These are phyloP conservation scores for Eucidaris tribuloides DNA, from an alignment of 35 echinoderm and acorn worm species.

Conservation along the genomic window DNA sequence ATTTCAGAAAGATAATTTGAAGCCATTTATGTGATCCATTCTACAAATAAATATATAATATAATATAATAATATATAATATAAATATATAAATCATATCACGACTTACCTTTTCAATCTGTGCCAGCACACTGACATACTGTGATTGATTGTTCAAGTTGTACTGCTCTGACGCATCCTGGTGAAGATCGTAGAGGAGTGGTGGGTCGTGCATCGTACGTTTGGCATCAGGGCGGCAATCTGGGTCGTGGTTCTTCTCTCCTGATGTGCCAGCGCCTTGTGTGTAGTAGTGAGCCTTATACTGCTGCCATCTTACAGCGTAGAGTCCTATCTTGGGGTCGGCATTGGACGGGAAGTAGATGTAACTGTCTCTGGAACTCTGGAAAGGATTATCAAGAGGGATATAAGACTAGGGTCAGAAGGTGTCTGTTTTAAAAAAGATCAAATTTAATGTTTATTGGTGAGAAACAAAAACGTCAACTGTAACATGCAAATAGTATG, in stretches of 20 bases:
- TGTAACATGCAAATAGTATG: background rate
- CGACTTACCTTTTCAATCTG: too few relatives aligned
- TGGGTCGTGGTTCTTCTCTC: slow-evolving; percentile 38
- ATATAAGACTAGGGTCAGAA: background rate
- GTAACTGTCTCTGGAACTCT: slow-evolving; percentile 46
- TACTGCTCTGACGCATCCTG: slow-evolving; percentile 67
- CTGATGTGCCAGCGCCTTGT: slow-evolving; percentile 42
- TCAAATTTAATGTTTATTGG: background rate
- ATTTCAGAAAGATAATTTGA: too few relatives aligned
- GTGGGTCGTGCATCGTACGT: slow-evolving; percentile 44
- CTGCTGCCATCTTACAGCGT: slow-evolving; percentile 66
- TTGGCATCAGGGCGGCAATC: slow-evolving; percentile 42
- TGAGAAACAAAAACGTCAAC: background rate
- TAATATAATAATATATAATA: too few relatives aligned
- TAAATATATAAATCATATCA: too few relatives aligned
- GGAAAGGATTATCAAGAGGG: background rate
- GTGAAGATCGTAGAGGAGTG: slow-evolving; percentile 46
- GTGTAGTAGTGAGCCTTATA: slow-evolving; percentile 84
- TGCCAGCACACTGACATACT: too few relatives aligned
- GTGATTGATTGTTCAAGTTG: slow-evolving; percentile 31
- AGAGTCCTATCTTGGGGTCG: slow-evolving; percentile 36
- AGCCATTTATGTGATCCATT: too few relatives aligned
- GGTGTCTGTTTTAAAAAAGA: too few relatives aligned
- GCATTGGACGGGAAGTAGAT: slow-evolving; percentile 42
- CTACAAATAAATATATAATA: too few relatives aligned